Conservation (phyloP, 2,888 invertebrate species). For the Julus scanicus region DNA sequence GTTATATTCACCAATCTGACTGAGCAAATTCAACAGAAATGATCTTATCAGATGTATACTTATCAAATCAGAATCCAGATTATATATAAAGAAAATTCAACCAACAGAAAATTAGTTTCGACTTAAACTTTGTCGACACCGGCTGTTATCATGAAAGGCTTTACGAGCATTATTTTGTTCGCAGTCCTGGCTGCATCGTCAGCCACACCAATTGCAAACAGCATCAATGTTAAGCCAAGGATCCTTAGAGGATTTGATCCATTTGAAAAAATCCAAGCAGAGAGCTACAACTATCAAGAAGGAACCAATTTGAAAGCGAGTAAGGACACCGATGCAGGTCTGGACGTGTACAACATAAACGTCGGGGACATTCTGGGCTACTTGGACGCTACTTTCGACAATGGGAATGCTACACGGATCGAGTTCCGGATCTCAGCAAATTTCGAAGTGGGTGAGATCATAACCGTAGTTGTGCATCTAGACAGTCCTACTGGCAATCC, state of each 20-base stretch:
- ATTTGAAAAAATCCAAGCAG: background rate
- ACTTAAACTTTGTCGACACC: no score
- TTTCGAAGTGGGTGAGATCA: background rate
- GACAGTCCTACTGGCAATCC: background rate
- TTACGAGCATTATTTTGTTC: background rate
- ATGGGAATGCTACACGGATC: background rate
- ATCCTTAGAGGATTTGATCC: background rate
- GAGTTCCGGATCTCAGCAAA: background rate
- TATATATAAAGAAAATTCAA: no score
- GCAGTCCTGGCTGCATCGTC: background rate
- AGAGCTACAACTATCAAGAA: slow-evolving; percentile 27
- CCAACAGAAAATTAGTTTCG: no score
- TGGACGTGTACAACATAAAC: background rate
- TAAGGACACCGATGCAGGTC: background rate
- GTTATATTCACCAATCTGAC: no score
- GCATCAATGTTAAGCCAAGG: background rate
- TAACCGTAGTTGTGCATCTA: background rate
- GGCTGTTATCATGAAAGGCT: background rate
- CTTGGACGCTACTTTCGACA: background rate
- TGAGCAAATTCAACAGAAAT: no score
- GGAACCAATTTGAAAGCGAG: background rate
- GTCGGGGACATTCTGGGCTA: slow-evolving; percentile 7
- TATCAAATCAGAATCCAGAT: no score
- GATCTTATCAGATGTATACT: no score
- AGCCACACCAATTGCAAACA: background rate